Evolutionary conservation across 2,113 vertebrate species (phyloP).

Genomic region (Microtus ochrogaster): DNA sequence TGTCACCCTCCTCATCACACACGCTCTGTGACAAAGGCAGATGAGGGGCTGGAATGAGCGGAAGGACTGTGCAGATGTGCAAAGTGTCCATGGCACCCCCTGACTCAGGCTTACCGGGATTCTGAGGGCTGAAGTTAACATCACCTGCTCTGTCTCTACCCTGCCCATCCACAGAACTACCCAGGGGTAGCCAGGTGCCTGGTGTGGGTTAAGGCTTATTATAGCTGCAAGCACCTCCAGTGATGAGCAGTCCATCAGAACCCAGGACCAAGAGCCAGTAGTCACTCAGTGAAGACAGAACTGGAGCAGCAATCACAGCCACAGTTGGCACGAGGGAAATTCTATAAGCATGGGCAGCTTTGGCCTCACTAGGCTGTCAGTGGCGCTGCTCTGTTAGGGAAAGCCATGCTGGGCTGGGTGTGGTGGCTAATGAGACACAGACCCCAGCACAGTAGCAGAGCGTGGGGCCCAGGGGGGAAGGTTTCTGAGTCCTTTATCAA

Average conservation of each 20-base stretch:
- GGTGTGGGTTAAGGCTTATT: accelerated
- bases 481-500: accelerated
- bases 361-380: neutral
- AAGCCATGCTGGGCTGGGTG: accelerated
- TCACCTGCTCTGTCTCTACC: neutral
- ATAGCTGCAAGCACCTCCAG: accelerated
- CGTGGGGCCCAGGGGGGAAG: accelerated
- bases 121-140: accelerated
- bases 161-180: neutral
- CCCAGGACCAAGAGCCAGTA: accelerated
- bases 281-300: neutral
- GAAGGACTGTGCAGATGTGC: neutral
- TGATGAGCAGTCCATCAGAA: accelerated
- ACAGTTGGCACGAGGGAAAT: accelerated
- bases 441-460: accelerated
- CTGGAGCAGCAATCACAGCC: accelerated
- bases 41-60: neutral
- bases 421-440: accelerated
- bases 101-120: no score
- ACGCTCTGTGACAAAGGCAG: no score
- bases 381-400: accelerated
- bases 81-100: accelerated
- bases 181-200: neutral
- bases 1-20: neutral
- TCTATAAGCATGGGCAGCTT: neutral